Evolutionary conservation across 2,888 invertebrate genomes (phyloP), one percentile per base, ranked within the genome.

Genomic region (Oxycera nigricornis): DNA sequence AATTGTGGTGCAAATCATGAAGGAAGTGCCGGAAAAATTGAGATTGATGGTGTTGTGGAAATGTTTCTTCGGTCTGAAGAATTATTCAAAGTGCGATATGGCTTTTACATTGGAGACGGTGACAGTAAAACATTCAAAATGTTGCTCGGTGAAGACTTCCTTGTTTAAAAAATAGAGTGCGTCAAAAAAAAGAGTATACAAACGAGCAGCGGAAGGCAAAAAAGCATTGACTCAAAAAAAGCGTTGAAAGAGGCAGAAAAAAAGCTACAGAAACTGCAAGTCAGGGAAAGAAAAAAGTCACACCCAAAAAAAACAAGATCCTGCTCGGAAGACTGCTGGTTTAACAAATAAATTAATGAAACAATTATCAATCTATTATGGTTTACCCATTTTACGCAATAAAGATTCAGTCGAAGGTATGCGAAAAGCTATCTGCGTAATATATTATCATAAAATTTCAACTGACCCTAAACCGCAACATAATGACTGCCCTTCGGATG

Each of bases 61-160:
- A 55, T 55, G 24, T 55, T 55, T 24, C 20, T 1, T 2, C 55
- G 55, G 24, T 55, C 2, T 22, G 14, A 9, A 9, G 55, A 55
- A 22, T 2, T 22, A 20, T 55, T 2, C 14, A 2, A 55, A 55
- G 22, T 55, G 0, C 55, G 55, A 14, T 59, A 59, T n/a, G 59
- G 59, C 9, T 59, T n/a, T 59, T 59, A 59, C n/a, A 59, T 59
- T 28, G 59, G 30, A 28, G 59, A 28, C 14, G 30, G 59, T 59
- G 59, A 35, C 35, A 35, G 35, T 17, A 24, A 26, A 14, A 59
- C 59, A 28, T 28, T 28, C 30, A 14, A 59, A 59, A 28, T 14
- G 26, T n/a, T 59, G 30, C 28, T 59, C 1, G 14, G 30, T n/a
- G 59, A 28, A 59, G 30, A 59, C 17, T n/a, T 59, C 4, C 11